These are phyloP conservation scores for Bothrops jararaca DNA, from an alignment of 2,113 vertebrate genomes.

Conservation along the genomic window DNA sequence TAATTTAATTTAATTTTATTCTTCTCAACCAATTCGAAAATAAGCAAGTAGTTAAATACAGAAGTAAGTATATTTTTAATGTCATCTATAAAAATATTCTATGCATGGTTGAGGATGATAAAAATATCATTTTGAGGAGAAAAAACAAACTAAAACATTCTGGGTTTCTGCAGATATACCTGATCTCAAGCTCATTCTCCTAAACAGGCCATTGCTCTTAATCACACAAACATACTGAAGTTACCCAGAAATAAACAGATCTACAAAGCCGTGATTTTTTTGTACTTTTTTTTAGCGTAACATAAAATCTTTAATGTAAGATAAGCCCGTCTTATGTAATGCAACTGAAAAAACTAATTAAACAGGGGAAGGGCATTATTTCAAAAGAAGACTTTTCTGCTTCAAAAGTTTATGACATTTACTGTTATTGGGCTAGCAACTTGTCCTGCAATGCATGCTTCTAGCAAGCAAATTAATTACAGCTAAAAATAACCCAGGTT, in stretches of 20 bases:
- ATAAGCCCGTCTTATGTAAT: neutral
- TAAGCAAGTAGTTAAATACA: neutral
- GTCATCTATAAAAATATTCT: conserved; percentile 6
- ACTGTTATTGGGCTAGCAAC: neutral
- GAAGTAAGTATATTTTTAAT: neutral
- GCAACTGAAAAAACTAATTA: conserved; percentile 11
- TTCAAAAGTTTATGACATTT: neutral
- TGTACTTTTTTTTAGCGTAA: neutral
- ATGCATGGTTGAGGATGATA: neutral
- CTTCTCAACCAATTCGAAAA: neutral
- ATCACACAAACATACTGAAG: accelerated
- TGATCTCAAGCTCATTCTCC: neutral
- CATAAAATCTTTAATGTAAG: neutral
- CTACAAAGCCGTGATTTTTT: neutral
- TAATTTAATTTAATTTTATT: neutral
- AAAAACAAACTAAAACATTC: neutral
- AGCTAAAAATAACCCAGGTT: conserved; percentile 7
- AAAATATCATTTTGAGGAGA: neutral
- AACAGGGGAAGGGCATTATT: neutral
- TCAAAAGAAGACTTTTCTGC: conserved; percentile 5
- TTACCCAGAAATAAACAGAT: neutral
- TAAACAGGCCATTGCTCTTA: neutral
- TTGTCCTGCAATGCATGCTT: neutral
- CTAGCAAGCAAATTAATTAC: neutral
- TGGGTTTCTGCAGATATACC: neutral